These are phyloP conservation scores for Zaprionus camerounensis DNA, from an alignment of 1,140 invertebrate species.

Conservation along the genomic window DNA sequence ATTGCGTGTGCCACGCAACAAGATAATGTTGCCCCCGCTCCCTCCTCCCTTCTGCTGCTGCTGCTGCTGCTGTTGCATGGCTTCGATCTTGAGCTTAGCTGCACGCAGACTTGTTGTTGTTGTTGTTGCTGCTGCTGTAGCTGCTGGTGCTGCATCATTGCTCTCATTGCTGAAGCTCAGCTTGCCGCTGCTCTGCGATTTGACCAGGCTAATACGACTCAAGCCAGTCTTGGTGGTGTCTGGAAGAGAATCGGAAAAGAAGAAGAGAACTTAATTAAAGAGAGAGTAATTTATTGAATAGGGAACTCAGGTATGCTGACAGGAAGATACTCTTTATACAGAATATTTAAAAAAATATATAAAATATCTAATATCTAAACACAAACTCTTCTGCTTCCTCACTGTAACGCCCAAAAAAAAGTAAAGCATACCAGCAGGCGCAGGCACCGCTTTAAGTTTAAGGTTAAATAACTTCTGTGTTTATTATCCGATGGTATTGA, in stretches of 20 bases:
- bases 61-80: constrained; percentile 77
- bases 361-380: too few relatives aligned
- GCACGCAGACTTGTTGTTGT: constrained; percentile 63
- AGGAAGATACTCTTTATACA: too few relatives aligned
- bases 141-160: constrained; percentile 34
- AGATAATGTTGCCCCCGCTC: constrained; percentile 75
- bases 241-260: constrained; percentile 5
- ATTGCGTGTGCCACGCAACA: constrained; percentile 82
- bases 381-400: too few relatives aligned
- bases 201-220: constrained; percentile 54
- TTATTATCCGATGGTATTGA: too few relatives aligned
- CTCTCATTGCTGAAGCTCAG: constrained; percentile 63
- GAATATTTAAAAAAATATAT: too few relatives aligned
- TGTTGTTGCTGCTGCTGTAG: constrained; percentile 57
- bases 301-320: too few relatives aligned
- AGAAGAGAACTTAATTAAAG: constrained; percentile 2
- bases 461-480: too few relatives aligned
- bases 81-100: constrained; percentile 77
- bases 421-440: too few relatives aligned
- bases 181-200: constrained; percentile 71
- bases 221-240: constrained; percentile 65
- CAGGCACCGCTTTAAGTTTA: too few relatives aligned
- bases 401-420: too few relatives aligned
- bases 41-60: constrained; percentile 50
- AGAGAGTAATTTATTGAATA: too few relatives aligned